Evolutionary conservation across 2,888 invertebrate genomes (phyloP), one percentile per base, ranked within the genome.

Genomic region (Phrixothrix hirtus): DNA sequence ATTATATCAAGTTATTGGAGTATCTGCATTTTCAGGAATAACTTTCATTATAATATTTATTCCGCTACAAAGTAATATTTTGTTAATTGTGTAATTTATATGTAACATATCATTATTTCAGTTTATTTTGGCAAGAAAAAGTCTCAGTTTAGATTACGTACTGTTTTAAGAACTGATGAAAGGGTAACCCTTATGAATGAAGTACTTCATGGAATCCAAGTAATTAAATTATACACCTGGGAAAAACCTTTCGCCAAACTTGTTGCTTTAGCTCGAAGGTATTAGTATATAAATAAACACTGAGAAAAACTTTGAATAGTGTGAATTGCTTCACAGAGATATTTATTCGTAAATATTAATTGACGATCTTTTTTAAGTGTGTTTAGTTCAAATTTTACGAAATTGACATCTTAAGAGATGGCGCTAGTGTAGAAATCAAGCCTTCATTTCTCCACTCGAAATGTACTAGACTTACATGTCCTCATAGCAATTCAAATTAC

Each of bases 191-290:
- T 95, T 0, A 94, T 95, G 92, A 92, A 89, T 69, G 95, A 93
- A 77, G 87, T 92, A 32, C 84, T 95, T 17, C 84, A 85, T 64
- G 95, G 93, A 1, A 90, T 93, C 70, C 85, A 92, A 76, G 92
- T 95, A 0, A 91, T 96, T 60, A 96, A 96, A 78, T 95, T 96
- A 94, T 96, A 95, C 68, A 90, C 94, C 0, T 96, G 95, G 90
- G 96, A 96, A 71, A 84, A 84, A 64, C 89, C 94, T 0, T 95
- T 96, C 69, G 84, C 86, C 15, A 82, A 83, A 59, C 81, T 94
- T 52, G 87, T 95, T 1, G 83, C 79, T 13, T 63, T 79, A 29
- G 82, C 87, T 1, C 77, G 92, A 69, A 75, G 73, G 76, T 81
- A 77, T 49, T 30, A 17, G 12, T 6, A 25, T 12, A 14, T 15